A percentile compares a stretch with the other conserved stretches of the same genome.
Conservation (phyloP, 2,797 vertebrate genomes). For the Vespertilio murinus region DNA sequence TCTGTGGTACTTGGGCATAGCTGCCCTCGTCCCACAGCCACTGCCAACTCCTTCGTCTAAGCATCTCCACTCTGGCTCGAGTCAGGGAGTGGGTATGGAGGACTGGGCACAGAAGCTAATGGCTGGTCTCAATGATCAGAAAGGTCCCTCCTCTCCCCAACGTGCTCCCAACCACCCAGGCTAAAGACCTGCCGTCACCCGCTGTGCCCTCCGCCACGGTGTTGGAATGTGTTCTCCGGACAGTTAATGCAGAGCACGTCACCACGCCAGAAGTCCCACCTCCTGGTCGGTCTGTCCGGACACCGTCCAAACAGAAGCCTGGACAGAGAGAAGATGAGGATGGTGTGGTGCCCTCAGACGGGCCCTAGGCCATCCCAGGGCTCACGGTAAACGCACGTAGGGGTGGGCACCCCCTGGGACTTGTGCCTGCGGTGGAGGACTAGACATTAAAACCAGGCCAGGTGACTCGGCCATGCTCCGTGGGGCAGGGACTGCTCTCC, state of each 20-base stretch:
- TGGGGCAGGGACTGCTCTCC: neutral
- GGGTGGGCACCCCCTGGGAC: neutral
- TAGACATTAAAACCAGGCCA: neutral
- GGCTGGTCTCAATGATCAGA: neutral
- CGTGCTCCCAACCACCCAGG: neutral
- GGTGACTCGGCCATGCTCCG: neutral
- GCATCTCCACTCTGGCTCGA: neutral
- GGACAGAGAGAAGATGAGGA: neutral
- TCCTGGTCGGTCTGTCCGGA: neutral
- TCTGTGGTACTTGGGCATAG: neutral
- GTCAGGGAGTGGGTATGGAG: neutral
- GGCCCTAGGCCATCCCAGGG: neutral
- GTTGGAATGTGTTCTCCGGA: neutral
- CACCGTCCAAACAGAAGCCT: neutral
- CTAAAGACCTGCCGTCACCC: neutral
- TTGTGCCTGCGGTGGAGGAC: neutral
- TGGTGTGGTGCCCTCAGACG: neutral
- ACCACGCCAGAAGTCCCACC: neutral
- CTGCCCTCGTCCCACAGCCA: neutral
- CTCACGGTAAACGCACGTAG: neutral
- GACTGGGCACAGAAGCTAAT: neutral
- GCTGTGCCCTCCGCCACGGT: neutral
- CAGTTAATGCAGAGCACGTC: neutral
- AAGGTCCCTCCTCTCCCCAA: neutral
- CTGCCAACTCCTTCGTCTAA: neutral